These are phyloP conservation scores for Neosalanx taihuensis DNA, from an alignment of 2,797 vertebrate genomes.

Conservation along the genomic window DNA sequence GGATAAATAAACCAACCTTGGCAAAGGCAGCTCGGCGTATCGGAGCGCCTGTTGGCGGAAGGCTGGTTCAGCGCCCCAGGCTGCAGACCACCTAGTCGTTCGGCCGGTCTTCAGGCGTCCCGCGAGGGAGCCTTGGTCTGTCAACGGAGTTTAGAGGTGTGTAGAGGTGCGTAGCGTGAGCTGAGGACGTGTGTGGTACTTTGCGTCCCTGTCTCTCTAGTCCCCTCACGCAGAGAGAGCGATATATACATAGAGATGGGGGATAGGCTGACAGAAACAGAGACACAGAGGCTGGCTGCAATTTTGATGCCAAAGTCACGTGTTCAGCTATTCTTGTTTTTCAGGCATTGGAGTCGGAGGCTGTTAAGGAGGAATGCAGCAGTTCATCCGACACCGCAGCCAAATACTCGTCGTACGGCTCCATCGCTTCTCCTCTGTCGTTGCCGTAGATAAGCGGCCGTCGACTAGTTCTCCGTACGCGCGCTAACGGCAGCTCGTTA, in stretches of 20 bases:
- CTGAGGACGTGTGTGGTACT: not conserved
- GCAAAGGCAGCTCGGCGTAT: slow-evolving; percentile 30
- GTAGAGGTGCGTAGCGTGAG: not conserved
- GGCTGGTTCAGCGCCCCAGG: slow-evolving; percentile 18
- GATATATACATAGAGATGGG: slow-evolving; percentile 1
- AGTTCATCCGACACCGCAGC: too few species aligned
- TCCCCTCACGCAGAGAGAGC: not conserved
- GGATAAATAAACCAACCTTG: slow-evolving; percentile 53
- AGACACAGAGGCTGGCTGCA: not conserved
- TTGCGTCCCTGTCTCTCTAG: too few species aligned
- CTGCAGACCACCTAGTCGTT: slow-evolving; percentile 48
- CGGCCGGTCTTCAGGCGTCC: slow-evolving; percentile 30
- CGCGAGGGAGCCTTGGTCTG: slow-evolving; percentile 41
- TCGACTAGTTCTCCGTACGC: too few species aligned
- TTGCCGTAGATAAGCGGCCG: too few species aligned
- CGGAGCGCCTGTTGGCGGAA: slow-evolving; percentile 38
- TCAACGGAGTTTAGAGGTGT: slow-evolving; percentile 22
- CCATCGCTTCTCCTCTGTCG: too few species aligned
- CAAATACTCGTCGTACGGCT: too few species aligned
- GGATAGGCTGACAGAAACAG: not conserved
- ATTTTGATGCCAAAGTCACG: not conserved
- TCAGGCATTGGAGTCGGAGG: too few species aligned
- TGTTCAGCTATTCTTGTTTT: too few species aligned
- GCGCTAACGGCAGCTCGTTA: not conserved
- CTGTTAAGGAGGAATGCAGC: too few species aligned